phyloP scores from a whole-genome alignment of 2,888 invertebrate species.

The Neocrepidodera transversa region DNA sequence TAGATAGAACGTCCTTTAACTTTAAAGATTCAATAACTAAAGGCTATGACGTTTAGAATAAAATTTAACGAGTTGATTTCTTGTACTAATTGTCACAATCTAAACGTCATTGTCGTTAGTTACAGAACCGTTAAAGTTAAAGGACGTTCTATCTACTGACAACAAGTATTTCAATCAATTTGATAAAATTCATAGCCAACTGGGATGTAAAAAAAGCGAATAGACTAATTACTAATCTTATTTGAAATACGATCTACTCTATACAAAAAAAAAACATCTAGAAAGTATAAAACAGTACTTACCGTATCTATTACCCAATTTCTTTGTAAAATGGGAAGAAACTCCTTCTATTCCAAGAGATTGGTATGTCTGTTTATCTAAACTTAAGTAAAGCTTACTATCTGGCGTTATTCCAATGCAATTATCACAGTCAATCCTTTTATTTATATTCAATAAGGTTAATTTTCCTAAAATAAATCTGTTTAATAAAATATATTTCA shows the following conservation, averaged over 20 bases:
- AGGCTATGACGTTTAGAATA: too few species aligned
- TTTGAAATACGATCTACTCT: not conserved
- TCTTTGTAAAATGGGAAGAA: slow-evolving; percentile 40
- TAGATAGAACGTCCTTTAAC: too few species aligned
- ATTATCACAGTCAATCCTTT: slow-evolving; percentile 63
- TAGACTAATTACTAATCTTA: not conserved
- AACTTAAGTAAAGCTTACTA: slow-evolving; percentile 63
- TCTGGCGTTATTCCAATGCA: slow-evolving; percentile 62
- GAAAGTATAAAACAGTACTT: slow-evolving; percentile 31
- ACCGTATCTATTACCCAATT: slow-evolving; percentile 39
- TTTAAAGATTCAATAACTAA: too few species aligned
- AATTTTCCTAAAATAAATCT: slow-evolving; percentile 56
- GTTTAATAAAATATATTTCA: too few species aligned
- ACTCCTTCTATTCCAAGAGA: slow-evolving; percentile 64
- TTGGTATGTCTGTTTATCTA: slow-evolving; percentile 63
- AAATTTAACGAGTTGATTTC: too few species aligned
- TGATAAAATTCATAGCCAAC: too few species aligned
- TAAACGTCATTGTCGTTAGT: too few species aligned
- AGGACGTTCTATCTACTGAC: too few species aligned
- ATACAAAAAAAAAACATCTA: not conserved
- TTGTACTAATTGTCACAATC: too few species aligned
- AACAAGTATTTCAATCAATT: too few species aligned
- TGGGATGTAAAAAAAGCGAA: too few species aligned
- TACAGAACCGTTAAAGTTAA: too few species aligned
- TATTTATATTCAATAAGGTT: slow-evolving; percentile 61